Base-by-base conservation (phyloP, 2,888 invertebrate species). In the Tribolium freemani region DNA sequence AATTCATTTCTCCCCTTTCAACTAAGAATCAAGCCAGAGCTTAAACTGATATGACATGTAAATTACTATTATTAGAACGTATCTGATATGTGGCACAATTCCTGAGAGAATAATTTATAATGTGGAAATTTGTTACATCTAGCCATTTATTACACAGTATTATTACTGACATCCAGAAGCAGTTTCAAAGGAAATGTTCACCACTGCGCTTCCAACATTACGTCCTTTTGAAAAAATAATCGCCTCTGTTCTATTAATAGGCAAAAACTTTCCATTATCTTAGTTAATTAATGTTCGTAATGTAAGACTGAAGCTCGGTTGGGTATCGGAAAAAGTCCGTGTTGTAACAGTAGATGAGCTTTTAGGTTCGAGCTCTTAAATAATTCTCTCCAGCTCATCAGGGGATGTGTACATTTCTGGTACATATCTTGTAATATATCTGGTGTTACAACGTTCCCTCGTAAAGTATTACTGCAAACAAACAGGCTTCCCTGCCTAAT, bases 61-160 rank as follows among this genome's bases (percentile, higher is more conserved):
- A 60, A 60, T 60, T 48, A 60, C 60, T 26, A 26, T 60, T 60
- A 60, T 60, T 46, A 48, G 60, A 10, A 48, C n/a, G 45, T 60
- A 9, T 46, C 21, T 60, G 60, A 60, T 60, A 60, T 48, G 48
- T 60, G 48, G 60, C 48, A 48, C 48, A 16, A 48, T 20, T 20
- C 60, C 48, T 60, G 26, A 48, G 60, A 48, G 60, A 46, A 48
- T 60, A 60, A 60, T 60, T 60, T 60, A 60, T 60, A 48, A 11
- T 13, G 48, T 48, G 38, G 38, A 38, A 38, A 38, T 38, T 38
- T 38, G 38, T 38, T 56, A 26, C 46, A 11, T 26, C 60, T 60
- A 13, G 30, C 26, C 60, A 13, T 46, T 60, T 46, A 60, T 60
- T 60, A 60, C 11, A 8, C 21, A 26, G 26, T 57, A 10, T 46